Conservation (phyloP, 2,888 invertebrate genomes). For the Boloria selene region DNA sequence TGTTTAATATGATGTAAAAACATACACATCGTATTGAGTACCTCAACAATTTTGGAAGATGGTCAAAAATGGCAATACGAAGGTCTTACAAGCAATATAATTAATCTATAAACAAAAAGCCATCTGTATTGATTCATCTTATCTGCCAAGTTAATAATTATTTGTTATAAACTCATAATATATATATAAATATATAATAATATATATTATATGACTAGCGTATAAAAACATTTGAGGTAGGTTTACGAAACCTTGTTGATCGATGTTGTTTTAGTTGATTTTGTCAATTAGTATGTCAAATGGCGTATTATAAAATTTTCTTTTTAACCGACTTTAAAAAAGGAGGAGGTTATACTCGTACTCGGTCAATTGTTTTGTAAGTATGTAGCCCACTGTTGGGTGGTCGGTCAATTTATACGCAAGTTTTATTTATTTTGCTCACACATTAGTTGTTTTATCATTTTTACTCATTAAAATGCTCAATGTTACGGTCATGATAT, state of each 20-base stretch:
- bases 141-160: slow-evolving; percentile 45
- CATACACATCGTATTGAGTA: too few species aligned
- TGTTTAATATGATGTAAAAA: too few species aligned
- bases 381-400: slow-evolving; percentile 19
- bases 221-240: slow-evolving; percentile 51
- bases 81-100: too few species aligned
- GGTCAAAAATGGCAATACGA: too few species aligned
- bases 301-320: slow-evolving; percentile 45
- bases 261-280: slow-evolving; percentile 71
- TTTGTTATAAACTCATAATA: slow-evolving; percentile 69
- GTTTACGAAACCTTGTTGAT: slow-evolving; percentile 69
- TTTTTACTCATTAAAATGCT: slow-evolving; percentile 81
- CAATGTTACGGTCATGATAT: slow-evolving; percentile 78
- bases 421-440: slow-evolving; percentile 75
- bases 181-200: slow-evolving; percentile 46
- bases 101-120: neutral
- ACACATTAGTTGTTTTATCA: slow-evolving; percentile 60
- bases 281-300: slow-evolving; percentile 75
- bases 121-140: neutral
- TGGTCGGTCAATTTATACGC: slow-evolving; percentile 73
- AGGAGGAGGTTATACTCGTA: too few species aligned
- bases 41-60: too few species aligned
- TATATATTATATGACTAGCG: slow-evolving; percentile 39
- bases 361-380: slow-evolving; percentile 36
- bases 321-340: too few species aligned